These are phyloP conservation scores for Drosophila algonquin DNA, from an alignment of 2,888 invertebrate genomes.

Conservation along the genomic window DNA sequence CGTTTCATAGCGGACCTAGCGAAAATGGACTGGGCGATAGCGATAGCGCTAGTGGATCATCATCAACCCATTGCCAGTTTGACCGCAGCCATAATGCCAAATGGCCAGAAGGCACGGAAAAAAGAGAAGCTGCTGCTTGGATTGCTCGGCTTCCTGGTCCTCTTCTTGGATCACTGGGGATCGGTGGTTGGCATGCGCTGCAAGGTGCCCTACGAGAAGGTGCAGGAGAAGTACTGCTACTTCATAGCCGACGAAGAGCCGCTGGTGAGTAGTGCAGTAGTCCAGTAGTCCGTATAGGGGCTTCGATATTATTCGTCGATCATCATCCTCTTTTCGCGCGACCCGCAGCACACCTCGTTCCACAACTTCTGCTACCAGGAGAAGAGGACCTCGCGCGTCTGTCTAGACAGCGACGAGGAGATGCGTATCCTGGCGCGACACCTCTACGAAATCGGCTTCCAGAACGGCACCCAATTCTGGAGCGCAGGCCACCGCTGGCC, in stretches of 20 bases:
- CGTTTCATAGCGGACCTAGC: background rate
- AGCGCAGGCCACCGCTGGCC: slow-evolving; percentile 75
- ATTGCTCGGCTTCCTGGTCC: background rate
- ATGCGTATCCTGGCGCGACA: slow-evolving; percentile 65
- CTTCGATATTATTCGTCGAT: background rate
- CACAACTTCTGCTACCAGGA: slow-evolving; percentile 68
- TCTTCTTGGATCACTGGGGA: slow-evolving; percentile 3
- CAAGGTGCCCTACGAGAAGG: slow-evolving; percentile 63
- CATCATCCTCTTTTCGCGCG: background rate
- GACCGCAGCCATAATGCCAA: slow-evolving; percentile 49
- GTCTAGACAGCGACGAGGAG: slow-evolving; percentile 62
- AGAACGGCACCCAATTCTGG: slow-evolving; percentile 65
- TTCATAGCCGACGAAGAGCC: slow-evolving; percentile 48
- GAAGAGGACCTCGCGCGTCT: slow-evolving; percentile 68
- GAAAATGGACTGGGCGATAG: slow-evolving; percentile 6
- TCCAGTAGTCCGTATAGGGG: too few relatives aligned
- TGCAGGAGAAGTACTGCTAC: slow-evolving; percentile 63
- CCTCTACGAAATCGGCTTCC: slow-evolving; percentile 54
- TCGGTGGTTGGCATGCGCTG: slow-evolving; percentile 45
- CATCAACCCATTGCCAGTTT: slow-evolving; percentile 33
- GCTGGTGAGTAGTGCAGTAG: slow-evolving; percentile 50
- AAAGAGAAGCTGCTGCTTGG: background rate
- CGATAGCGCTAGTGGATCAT: slow-evolving; percentile 11
- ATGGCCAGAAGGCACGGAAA: slow-evolving; percentile 25
- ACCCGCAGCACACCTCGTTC: slow-evolving; percentile 58